Evolutionary conservation across 2,113 vertebrate species (phyloP).

Genomic region (Holacanthus passer): DNA sequence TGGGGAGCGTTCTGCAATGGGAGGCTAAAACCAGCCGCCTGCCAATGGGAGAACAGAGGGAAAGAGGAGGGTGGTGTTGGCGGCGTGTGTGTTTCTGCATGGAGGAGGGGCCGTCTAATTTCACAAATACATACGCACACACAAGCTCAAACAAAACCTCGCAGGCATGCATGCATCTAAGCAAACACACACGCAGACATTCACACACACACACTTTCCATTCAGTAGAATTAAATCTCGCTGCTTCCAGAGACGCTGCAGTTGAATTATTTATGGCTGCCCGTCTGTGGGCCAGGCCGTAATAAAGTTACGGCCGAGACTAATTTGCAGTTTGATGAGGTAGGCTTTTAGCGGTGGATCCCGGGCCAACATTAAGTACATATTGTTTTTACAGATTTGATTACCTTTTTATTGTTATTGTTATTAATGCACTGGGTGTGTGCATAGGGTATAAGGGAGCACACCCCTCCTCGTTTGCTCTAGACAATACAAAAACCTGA

Average conservation of each 20-base stretch:
- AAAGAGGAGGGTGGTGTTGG: conserved; percentile 26
- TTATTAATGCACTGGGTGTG: conserved; percentile 83
- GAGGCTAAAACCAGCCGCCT: conserved; percentile 53
- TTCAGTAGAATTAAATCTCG: conserved; percentile 89
- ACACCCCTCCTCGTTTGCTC: conserved; percentile 43
- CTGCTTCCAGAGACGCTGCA: conserved; percentile 78
- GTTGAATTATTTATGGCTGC: conserved; percentile 90
- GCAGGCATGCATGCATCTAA: conserved; percentile 50
- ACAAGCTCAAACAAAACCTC: conserved; percentile 63
- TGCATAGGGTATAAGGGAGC: conserved; percentile 36
- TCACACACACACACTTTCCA: conserved; percentile 58
- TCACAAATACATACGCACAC: conserved; percentile 63
- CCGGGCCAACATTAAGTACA: conserved; percentile 84
- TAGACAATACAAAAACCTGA: conserved; percentile 56
- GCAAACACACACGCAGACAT: conserved; percentile 11
- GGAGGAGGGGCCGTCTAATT: conserved; percentile 55
- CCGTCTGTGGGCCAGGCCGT: conserved; percentile 72
- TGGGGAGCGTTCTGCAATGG: conserved; percentile 60
- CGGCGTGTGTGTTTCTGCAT: conserved; percentile 23
- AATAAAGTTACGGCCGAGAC: conserved; percentile 87
- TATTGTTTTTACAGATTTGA: conserved; percentile 87
- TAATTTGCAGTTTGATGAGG: conserved; percentile 88
- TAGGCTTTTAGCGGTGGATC: conserved; percentile 83
- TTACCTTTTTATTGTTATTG: conserved; percentile 86
- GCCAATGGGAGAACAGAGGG: conserved; percentile 53